Base-by-base conservation (phyloP, 2,888 invertebrate species). In the Romanomermis culicivorax region DNA sequence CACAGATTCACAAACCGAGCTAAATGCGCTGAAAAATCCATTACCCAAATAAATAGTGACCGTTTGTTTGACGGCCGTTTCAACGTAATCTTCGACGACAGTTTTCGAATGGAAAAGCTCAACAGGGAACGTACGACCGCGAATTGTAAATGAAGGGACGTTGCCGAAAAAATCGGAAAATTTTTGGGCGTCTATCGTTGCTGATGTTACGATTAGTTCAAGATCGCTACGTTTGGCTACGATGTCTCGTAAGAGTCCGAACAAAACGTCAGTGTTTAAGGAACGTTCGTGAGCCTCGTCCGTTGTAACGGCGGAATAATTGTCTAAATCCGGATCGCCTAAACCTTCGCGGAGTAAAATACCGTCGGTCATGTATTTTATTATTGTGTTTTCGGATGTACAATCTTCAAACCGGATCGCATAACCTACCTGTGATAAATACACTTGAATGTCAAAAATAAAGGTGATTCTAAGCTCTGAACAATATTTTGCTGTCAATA, bases 391-490 rank as follows among this genome's bases (percentile, higher is more conserved):
- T 64, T 74, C 67, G 24, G 65, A 62, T 0, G 97, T 97, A 70
- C 95, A 95, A 73, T 99, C 97, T 70, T 99, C 97, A 74, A 99
- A 99, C 65, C 97, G 86, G 68, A 99, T 99, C 24, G 95, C 91
- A 73, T 99, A 99, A 17, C 97, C 97, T 7, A 97, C 62, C 52
- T 67, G 42, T 29, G n/a, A 26, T 11, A 36, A 36, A 36, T n/a
- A n/a, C n/a, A n/a, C n/a, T n/a, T n/a, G n/a, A n/a, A n/a, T n/a
- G n/a, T n/a, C n/a, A n/a, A n/a, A n/a, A n/a, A n/a, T n/a, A n/a
- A n/a, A n/a, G n/a, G n/a, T n/a, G n/a, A n/a, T n/a, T n/a, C n/a
- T n/a, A n/a, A n/a, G n/a, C n/a, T n/a, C n/a, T n/a, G n/a, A n/a
- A n/a, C n/a, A n/a, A n/a, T n/a, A n/a, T n/a, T n/a, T n/a, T n/a